A percentile compares a stretch with the other conserved stretches of the same genome.
Evolutionary conservation across 2,113 vertebrate genomes (phyloP).

Genomic region (Sturnira hondurensis): DNA sequence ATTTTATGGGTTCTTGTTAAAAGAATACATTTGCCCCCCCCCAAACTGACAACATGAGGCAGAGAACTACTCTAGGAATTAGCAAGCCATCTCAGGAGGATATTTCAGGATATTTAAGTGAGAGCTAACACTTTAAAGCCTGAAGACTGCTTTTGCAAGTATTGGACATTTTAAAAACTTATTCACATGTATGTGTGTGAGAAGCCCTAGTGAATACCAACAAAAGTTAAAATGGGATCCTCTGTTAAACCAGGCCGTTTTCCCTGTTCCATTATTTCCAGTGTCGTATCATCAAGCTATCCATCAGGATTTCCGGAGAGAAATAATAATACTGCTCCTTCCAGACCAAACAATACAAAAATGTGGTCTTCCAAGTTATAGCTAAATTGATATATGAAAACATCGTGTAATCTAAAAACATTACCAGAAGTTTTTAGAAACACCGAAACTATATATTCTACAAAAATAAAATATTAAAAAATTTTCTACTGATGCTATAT

Average conservation of each 20-base stretch:
- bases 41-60: constrained; percentile 35
- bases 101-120: constrained; percentile 62
- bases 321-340: not conserved
- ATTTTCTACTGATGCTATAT: not conserved
- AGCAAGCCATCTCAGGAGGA: constrained; percentile 42
- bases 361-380: not conserved
- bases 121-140: constrained; percentile 52
- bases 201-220: constrained; percentile 58
- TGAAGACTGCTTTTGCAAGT: constrained; percentile 54
- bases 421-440: not conserved
- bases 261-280: constrained; percentile 35
- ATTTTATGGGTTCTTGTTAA: not conserved
- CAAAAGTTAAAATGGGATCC: constrained; percentile 47
- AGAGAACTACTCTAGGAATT: constrained; percentile 40
- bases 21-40: not conserved
- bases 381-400: not conserved
- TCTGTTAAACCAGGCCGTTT: not conserved
- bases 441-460: not conserved
- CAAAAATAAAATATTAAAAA: not conserved
- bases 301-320: not conserved
- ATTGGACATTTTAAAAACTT: constrained; percentile 56
- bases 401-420: not conserved
- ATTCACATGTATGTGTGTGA: constrained; percentile 44
- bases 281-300: not conserved
- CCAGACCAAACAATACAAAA: not conserved